Percentiles rank a stretch among this genome's conserved stretches.
phyloP scores from a whole-genome alignment of 2,797 vertebrate species.

The Pagetopsis macropterus region DNA sequence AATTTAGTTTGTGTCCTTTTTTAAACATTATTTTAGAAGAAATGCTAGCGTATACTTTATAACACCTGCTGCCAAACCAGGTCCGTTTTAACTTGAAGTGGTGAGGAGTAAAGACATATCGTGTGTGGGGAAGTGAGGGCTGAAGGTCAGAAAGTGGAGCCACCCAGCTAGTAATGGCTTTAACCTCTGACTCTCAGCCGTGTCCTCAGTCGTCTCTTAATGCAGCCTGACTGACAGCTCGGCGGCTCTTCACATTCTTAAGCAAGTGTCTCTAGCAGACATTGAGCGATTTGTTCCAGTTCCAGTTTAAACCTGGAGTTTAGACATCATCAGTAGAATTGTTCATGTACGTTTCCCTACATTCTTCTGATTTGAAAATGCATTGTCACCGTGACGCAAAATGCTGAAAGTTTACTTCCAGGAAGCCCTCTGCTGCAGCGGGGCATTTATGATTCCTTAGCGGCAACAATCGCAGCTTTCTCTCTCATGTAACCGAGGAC shows the following conservation, averaged over 20 bases:
- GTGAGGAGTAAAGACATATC: slow-evolving; percentile 55
- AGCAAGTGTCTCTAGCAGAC: slow-evolving; percentile 27
- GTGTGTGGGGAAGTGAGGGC: slow-evolving; percentile 56
- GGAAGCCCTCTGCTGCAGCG: slow-evolving; percentile 40
- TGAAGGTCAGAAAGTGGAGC: slow-evolving; percentile 75
- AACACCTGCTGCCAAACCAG: slow-evolving; percentile 50
- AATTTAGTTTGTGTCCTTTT: neutral
- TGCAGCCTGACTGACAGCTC: slow-evolving; percentile 72
- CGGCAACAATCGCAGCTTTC: slow-evolving; percentile 50
- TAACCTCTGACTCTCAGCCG: slow-evolving; percentile 78
- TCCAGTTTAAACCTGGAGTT: too few species aligned
- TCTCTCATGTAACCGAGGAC: slow-evolving; percentile 68
- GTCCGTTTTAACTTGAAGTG: slow-evolving; percentile 35
- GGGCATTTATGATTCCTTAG: slow-evolving; percentile 44
- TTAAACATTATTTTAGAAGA: neutral
- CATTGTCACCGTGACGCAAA: slow-evolving; percentile 54
- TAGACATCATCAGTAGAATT: neutral
- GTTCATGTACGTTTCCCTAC: neutral
- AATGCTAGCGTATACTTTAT: neutral
- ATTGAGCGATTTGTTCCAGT: too few species aligned
- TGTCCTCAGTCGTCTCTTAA: slow-evolving; percentile 71
- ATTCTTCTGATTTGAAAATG: slow-evolving; percentile 39
- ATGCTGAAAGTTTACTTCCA: slow-evolving; percentile 57
- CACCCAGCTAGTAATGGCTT: slow-evolving; percentile 83
- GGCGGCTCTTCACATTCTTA: slow-evolving; percentile 60